Percentiles rank a stretch among this genome's conserved stretches.
Conservation (phyloP, 2,113 vertebrate genomes). For the Tachysurus fulvidraco region DNA sequence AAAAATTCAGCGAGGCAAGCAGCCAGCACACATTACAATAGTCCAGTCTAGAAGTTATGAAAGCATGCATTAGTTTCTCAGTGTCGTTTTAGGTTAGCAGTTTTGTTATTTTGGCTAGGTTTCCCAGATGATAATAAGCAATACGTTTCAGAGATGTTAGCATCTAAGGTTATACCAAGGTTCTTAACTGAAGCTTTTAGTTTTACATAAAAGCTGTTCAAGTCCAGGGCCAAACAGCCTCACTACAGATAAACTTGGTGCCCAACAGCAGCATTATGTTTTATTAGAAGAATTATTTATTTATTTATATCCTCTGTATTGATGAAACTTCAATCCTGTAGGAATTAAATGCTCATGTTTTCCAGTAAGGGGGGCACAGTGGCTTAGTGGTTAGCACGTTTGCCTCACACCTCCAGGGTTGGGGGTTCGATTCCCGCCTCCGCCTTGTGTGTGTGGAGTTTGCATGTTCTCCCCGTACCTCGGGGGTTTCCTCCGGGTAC, state of each 20-base stretch:
- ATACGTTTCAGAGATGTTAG: neutral
- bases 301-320: neutral
- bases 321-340: neutral
- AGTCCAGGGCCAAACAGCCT: neutral
- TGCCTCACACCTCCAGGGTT: no score
- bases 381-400: no score
- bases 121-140: neutral
- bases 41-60: neutral
- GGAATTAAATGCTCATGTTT: neutral
- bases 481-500: no score
- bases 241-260: neutral
- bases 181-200: constrained; percentile 1
- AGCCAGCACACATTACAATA: neutral
- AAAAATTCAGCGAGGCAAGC: neutral
- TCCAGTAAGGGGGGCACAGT: no score
- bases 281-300: neutral
- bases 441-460: no score
- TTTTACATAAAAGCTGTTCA: constrained; percentile 6
- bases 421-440: no score
- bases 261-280: neutral
- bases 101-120: neutral
- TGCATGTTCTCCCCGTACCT: no score
- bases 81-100: neutral
- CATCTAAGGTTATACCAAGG: neutral
- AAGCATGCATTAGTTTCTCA: neutral